Evolutionary conservation across 2,113 vertebrate genomes (phyloP), one percentile per base, ranked within the genome.

Genomic region (Columba janthina): DNA sequence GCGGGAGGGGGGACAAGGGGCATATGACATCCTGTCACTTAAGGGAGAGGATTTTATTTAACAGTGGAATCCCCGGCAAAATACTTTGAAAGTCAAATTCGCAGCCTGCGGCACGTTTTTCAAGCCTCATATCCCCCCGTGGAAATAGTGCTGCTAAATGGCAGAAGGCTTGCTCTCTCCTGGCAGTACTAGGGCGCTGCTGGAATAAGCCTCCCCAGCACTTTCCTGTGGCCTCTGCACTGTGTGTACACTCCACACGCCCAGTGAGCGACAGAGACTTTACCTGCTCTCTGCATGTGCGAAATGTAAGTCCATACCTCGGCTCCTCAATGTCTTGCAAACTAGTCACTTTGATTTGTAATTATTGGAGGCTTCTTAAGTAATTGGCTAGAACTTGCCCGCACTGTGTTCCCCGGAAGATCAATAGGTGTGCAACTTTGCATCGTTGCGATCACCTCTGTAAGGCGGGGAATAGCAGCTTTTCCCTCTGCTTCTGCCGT

Each of bases 181-280:
- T 44, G 9, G 72, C 87, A 34, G 84, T 38, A 61, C 56, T 22
- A 40, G 80, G 85, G 70, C 56, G 29, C 87, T 61, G 42, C 75
- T 86, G 90, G 67, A 82, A 88, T 29, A 38, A 87, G 66, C 75
- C 87, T 94, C 48, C 90, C 90, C 89, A 73, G 83, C 92, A 20
- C 90, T 92, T 17, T 79, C 72, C 83, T 50, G 62, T 90, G 95
- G 95, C 95, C 95, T 97, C 77, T 92, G 72, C 89, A 4, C 94
- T 88, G 87, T 80, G 87, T 80, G 89, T 92, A 83, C 79, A 8
- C 96, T 95, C 94, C 78, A 34, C 86, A 67, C 91, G 83, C 91
- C 93, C 94, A n/a, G 93, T 53, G 84, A 88, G 94, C 85, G 70
- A 73, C 91, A 92, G 85, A 53, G 70, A 78, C 91, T 88, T 96